Evolutionary conservation across 2,797 vertebrate species (phyloP), one percentile per base, ranked within the genome.

Genomic region (Yasuhikotakia modesta): DNA sequence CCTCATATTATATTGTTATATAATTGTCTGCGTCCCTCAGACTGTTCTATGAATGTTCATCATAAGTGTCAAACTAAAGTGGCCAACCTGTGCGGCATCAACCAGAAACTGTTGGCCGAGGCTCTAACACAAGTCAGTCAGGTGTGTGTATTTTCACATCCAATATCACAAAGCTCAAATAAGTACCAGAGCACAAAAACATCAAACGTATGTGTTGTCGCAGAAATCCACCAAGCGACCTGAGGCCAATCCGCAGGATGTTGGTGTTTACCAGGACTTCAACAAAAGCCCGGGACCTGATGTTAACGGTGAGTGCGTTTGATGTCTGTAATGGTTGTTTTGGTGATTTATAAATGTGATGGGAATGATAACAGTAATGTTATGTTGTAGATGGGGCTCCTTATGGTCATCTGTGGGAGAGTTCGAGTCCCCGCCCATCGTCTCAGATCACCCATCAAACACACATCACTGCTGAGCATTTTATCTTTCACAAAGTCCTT

Each of bases 31-130:
- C 39, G 0, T 7, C 39, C 17, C 7, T 63, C 75, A 99, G 98
- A 99, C 71, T 99, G 98, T 81, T 89, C 90, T 84, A 99, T 99
- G 98, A 99, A 99, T 0, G 96, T 98, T 24, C 98, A 99, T 85
- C 97, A 98, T 83, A 99, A 99, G 88, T 99, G 98, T 91, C 96
- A 97, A 90, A 94, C 89, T 78, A 99, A 99, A 91, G 98, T 99
- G 73, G 98, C 97, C 83, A 99, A 99, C 89, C 92, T 99, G 39
- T 99, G 98, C 81, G 98, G 98, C 70, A 99, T 99, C 91, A 99
- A 99, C 89, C 98, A 99, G 94, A 99, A 99, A 89, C 91, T 99
- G 46, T 88, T 99, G 86, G 96, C 98, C 2, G 98, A 99, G 88
- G 98, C 97, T 5, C 92, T 99, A 52, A 97, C 89, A 88, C 98